These are phyloP conservation scores for Hypothenemus hampei DNA, from an alignment of 1,140 invertebrate genomes.

Conservation along the genomic window DNA sequence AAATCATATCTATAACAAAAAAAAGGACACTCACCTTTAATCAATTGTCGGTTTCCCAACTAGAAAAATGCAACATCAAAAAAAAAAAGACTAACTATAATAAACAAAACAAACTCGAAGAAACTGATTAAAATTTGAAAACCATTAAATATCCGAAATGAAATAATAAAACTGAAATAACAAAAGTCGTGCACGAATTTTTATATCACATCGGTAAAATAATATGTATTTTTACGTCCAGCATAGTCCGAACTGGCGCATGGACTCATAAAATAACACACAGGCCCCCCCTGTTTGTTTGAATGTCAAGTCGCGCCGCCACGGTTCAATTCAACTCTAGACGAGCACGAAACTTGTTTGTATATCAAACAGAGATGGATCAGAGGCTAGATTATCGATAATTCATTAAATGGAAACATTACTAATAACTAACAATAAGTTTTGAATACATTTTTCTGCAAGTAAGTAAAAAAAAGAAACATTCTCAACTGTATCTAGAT, in stretches of 20 bases:
- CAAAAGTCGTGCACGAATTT: neutral
- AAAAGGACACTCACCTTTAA: too few relatives aligned
- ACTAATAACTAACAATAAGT: too few relatives aligned
- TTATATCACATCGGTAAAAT: neutral
- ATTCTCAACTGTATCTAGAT: too few relatives aligned
- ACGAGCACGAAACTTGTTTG: neutral
- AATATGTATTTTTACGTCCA: neutral
- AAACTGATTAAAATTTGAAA: neutral
- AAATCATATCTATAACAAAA: too few relatives aligned
- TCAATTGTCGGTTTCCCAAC: neutral
- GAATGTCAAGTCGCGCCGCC: conserved; percentile 10
- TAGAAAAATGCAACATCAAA: neutral
- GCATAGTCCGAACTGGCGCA: neutral
- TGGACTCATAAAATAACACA: conserved; percentile 1
- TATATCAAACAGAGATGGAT: too few relatives aligned
- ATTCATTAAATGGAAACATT: too few relatives aligned
- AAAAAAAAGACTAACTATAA: neutral
- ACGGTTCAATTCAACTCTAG: neutral
- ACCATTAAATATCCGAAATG: neutral
- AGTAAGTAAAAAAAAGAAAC: too few relatives aligned
- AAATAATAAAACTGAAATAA: neutral
- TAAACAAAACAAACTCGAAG: too few relatives aligned
- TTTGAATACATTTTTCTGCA: too few relatives aligned
- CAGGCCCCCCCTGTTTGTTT: neutral
- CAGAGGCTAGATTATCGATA: too few relatives aligned